Evolutionary conservation across 2,113 vertebrate species (phyloP).

Genomic region (Corythornis vintsioides): DNA sequence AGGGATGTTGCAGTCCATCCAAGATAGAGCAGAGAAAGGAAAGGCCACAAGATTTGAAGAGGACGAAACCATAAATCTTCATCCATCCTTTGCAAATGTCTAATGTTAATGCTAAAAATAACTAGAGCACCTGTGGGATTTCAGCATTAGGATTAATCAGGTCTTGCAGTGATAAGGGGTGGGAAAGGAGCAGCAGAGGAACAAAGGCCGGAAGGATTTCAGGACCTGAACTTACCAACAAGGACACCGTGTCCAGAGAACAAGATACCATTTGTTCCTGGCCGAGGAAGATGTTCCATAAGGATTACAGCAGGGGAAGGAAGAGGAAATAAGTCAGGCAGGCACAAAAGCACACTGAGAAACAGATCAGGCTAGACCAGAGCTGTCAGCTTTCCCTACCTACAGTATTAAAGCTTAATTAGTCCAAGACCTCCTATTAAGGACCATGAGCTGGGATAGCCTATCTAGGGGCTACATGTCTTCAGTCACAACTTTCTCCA

Average conservation of each 20-base stretch:
- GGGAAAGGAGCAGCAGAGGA: neutral
- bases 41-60: neutral
- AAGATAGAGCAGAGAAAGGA: constrained; percentile 13
- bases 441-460: neutral
- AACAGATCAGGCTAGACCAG: neutral
- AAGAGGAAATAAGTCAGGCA: neutral
- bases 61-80: constrained; percentile 58
- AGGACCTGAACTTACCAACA: neutral
- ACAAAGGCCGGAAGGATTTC: neutral
- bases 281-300: constrained; percentile 7
- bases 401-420: constrained; percentile 5
- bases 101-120: constrained; percentile 67
- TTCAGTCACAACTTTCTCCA: neutral
- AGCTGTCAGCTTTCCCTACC: neutral
- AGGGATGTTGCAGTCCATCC: constrained; percentile 18
- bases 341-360: constrained; percentile 29
- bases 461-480: neutral
- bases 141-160: constrained; percentile 60
- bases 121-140: neutral
- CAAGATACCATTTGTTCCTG: constrained; percentile 4
- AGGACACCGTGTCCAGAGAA: neutral
- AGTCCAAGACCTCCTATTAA: neutral
- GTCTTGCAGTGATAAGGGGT: neutral
- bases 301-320: constrained; percentile 1
- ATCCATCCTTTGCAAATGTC: constrained; percentile 39